A percentile compares a stretch with the other conserved stretches of the same genome.
These are phyloP conservation scores for Amphilophus citrinellus DNA, from an alignment of 2,113 vertebrate species.

Conservation along the genomic window DNA sequence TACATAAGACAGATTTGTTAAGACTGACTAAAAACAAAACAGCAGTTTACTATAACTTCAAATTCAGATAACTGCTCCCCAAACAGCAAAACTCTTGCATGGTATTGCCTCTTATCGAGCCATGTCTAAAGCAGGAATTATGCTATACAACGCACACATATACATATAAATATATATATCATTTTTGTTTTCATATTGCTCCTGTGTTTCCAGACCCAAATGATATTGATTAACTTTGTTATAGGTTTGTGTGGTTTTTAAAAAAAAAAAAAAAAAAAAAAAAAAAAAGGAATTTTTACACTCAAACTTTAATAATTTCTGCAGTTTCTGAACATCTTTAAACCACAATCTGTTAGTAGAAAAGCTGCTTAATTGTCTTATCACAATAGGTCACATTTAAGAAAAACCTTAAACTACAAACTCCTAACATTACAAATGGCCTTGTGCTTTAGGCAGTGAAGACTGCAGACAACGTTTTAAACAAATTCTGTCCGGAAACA, in stretches of 20 bases:
- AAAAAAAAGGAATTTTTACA: slow-evolving; percentile 21
- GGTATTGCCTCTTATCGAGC: slow-evolving; percentile 27
- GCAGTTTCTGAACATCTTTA: slow-evolving; percentile 14
- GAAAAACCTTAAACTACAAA: slow-evolving; percentile 52
- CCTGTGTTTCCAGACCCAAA: slow-evolving; percentile 25
- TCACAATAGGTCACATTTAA: slow-evolving; percentile 38
- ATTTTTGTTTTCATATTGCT: slow-evolving; percentile 18
- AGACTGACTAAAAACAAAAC: slow-evolving; percentile 5
- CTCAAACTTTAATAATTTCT: slow-evolving; percentile 53
- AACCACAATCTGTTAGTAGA: slow-evolving; percentile 46
- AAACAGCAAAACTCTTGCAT: slow-evolving; percentile 20
- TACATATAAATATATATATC: slow-evolving; percentile 26
- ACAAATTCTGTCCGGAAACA: slow-evolving; percentile 43
- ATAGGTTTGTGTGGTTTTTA: slow-evolving; percentile 13
- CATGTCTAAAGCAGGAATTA: slow-evolving; percentile 18
- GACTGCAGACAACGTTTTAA: slow-evolving; percentile 36
- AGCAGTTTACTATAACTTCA: slow-evolving; percentile 23
- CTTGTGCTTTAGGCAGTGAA: slow-evolving; percentile 68
- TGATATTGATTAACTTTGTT: slow-evolving; percentile 25
- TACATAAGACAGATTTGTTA: slow-evolving; percentile 1
- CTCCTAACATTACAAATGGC: slow-evolving; percentile 33
- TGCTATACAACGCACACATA: slow-evolving; percentile 16
- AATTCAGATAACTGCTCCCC: background rate
- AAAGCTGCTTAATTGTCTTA: slow-evolving; percentile 52
- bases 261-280: slow-evolving; percentile 66